phyloP scores from a whole-genome alignment of 2,113 vertebrate genomes.

The Scortum barcoo region DNA sequence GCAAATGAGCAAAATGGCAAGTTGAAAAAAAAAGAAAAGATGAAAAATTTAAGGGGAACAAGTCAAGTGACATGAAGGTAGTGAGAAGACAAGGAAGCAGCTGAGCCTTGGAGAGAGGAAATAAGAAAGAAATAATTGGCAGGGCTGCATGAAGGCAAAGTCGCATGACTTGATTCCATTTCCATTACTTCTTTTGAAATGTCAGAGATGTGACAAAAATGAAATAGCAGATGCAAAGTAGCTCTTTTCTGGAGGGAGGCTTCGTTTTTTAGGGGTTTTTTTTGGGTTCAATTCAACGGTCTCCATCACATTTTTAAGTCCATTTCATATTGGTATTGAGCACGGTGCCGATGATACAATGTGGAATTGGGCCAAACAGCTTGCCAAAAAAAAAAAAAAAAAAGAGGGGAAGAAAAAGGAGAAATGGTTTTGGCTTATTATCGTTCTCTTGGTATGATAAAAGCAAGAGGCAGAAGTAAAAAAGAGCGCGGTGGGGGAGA shows the following conservation, averaged over 20 bases:
- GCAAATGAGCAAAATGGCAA: constrained; percentile 26
- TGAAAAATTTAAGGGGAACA: constrained; percentile 9
- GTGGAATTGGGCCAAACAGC: constrained; percentile 40
- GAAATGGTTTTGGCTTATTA: constrained; percentile 22
- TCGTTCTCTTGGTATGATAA: constrained; percentile 14
- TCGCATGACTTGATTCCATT: constrained; percentile 36
- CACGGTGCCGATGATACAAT: constrained; percentile 21
- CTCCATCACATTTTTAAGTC: too few relatives aligned
- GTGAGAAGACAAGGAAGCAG: constrained; percentile 18
- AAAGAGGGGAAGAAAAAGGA: not conserved
- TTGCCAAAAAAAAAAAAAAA: constrained; percentile 30
- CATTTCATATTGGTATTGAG: constrained; percentile 19
- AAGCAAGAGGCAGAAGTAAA: constrained; percentile 1
- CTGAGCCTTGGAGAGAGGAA: constrained; percentile 18
- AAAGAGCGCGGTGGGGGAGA: not conserved
- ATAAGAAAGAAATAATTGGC: constrained; percentile 29
- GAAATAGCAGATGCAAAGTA: constrained; percentile 54
- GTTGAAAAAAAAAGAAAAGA: not conserved
- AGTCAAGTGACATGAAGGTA: not conserved
- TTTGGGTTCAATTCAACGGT: too few relatives aligned
- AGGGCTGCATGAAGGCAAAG: constrained; percentile 30
- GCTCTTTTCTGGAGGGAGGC: constrained; percentile 15
- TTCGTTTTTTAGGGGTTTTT: too few relatives aligned
- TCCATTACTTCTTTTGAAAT: constrained; percentile 46
- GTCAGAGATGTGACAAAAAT: constrained; percentile 63